Conservation (phyloP, 2,888 invertebrate genomes). For the Drosophila demipolita region DNA sequence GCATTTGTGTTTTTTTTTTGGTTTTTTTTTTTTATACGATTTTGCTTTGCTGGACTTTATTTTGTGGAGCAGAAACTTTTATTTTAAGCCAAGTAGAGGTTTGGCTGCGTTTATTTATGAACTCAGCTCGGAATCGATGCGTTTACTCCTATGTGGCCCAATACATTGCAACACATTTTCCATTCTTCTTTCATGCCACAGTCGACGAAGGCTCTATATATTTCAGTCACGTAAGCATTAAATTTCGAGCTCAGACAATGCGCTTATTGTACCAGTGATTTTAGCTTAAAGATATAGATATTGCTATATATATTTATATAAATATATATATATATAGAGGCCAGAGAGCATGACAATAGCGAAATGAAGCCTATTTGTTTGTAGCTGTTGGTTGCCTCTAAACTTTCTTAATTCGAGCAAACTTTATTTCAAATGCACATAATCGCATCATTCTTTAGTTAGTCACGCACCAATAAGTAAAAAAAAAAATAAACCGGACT, state of each 20-base stretch:
- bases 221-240: constrained; percentile 68
- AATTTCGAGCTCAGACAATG: constrained; percentile 64
- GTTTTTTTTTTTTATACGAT: constrained; percentile 2
- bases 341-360: constrained; percentile 61
- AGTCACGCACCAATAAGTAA: constrained; percentile 21
- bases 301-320: constrained; percentile 12
- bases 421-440: constrained; percentile 61
- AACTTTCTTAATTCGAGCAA: constrained; percentile 48
- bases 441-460: constrained; percentile 12
- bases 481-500: constrained; percentile 4
- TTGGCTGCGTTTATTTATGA: constrained; percentile 64
- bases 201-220: constrained; percentile 39
- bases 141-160: constrained; percentile 27
- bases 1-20: constrained; percentile 18
- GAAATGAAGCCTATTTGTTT: constrained; percentile 69
- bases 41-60: constrained; percentile 15
- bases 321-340: constrained; percentile 9
- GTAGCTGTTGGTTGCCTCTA: constrained; percentile 7
- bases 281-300: constrained; percentile 59
- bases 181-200: constrained; percentile 20
- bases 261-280: constrained; percentile 67
- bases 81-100: constrained; percentile 52
- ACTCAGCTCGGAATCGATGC: constrained; percentile 57
- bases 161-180: constrained; percentile 50
- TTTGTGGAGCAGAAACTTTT: constrained; percentile 48